These are phyloP conservation scores for Capromys pilorides DNA, from an alignment of 2,797 vertebrate genomes.

Conservation along the genomic window DNA sequence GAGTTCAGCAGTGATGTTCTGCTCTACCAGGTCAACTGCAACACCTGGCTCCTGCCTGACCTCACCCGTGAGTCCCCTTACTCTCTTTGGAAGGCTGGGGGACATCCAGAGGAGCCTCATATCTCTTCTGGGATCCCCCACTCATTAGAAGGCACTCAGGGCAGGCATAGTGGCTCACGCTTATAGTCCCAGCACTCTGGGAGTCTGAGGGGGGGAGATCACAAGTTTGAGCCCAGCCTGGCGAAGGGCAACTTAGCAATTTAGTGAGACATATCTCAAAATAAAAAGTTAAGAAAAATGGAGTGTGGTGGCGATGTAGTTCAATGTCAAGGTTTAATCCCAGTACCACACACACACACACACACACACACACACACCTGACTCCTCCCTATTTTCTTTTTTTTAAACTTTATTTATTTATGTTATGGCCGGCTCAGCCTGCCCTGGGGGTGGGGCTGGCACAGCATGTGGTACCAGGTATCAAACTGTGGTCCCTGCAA, in stretches of 20 bases:
- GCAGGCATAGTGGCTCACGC: background rate
- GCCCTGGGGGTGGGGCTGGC: no score
- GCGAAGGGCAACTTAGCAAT: background rate
- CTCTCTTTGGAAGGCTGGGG: background rate
- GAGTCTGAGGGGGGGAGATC: background rate
- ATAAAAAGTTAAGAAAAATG: background rate
- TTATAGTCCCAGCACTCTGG: background rate
- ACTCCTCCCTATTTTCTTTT: no score
- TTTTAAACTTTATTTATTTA: no score
- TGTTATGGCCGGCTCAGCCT: no score
- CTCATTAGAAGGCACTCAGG: background rate
- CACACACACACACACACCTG: no score
- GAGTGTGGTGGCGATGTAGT: background rate
- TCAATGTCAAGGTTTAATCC: background rate
- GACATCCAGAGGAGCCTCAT: background rate
- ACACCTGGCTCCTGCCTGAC: slow-evolving; percentile 91
- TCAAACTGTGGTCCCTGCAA: no score
- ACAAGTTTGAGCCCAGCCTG: background rate
- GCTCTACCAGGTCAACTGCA: slow-evolving; percentile 96
- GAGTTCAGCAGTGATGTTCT: slow-evolving; percentile 93
- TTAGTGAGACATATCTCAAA: background rate
- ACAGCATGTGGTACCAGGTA: no score
- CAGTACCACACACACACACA: background rate
- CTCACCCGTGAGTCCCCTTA: slow-evolving; percentile 84
- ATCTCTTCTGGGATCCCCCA: no score